Base-by-base conservation (phyloP, 2,888 invertebrate species). In the Phaedon cochleariae region DNA sequence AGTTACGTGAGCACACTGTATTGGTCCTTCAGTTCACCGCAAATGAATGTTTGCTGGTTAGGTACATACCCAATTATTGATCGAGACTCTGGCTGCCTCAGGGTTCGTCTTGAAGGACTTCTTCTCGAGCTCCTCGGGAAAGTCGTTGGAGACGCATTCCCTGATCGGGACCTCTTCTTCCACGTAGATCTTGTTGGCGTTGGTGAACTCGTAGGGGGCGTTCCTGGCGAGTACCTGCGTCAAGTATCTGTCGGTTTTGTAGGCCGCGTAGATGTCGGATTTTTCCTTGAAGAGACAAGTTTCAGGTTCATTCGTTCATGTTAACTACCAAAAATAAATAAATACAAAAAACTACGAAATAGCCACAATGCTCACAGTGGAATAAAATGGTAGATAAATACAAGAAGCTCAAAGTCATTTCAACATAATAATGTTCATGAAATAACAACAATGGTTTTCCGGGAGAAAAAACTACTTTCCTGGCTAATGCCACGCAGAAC, bases 111-210 rank as follows among this genome's bases (percentile, higher is more conserved):
- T 85, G 84, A 95, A 93, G 79, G 93, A 88, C 74, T 88, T 79
- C 45, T 84, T 80, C 72, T 89, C 86, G 15, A 93, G 78, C 73
- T 93, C 92, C 0, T 89, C 86, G 0, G 82, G 80, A 77, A 95
- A 91, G 46, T 91, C 82, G 64, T 88, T 84, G 10, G 86, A 77
- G 79, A 95, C 86, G 77, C 95, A 95, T 12, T 89, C 86, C 2
- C 90, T 85, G 18, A 92, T 85, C 31, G 85, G 83, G 60, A 89
- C 84, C 1, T 83, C 81, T 2, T 85, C 80, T 58, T 90, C 88
- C 2, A 93, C 89, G 83, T 91, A 95, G 70, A 95, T 85, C 72
- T 90, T 89, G 84, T 95, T 95, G 21, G 93, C 94, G 64, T 90
- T 90, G 3, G 85, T 87, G 79, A 93, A 92, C 80, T 92, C 90